phyloP scores from a whole-genome alignment of 2,797 vertebrate species.

The Paratrypauchen microcephalus region DNA sequence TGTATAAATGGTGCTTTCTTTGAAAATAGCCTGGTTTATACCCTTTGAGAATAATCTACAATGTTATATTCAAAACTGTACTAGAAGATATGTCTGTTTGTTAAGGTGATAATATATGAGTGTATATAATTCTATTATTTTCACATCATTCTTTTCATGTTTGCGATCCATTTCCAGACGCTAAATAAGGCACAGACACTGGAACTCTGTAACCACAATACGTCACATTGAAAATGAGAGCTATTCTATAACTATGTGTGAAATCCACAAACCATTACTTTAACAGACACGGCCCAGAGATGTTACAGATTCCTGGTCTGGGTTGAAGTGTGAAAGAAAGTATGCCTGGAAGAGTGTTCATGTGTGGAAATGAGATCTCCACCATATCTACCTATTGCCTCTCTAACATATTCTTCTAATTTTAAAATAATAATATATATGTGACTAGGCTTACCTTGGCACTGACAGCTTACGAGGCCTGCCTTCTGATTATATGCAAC shows the following conservation, averaged over 20 bases:
- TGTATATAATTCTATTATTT: slow-evolving; percentile 12
- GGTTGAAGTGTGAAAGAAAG: slow-evolving; percentile 19
- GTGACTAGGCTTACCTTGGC: slow-evolving; percentile 3
- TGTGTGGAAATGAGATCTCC: slow-evolving; percentile 29
- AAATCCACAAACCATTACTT: slow-evolving; percentile 19
- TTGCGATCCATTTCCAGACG: slow-evolving; percentile 7
- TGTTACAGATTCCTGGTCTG: slow-evolving; percentile 19
- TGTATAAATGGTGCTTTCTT: background rate
- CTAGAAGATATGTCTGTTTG: background rate
- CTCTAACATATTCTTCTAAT: slow-evolving; percentile 12
- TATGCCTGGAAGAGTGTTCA: slow-evolving; percentile 14
- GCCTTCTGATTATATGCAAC: slow-evolving; percentile 7
- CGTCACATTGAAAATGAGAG: slow-evolving; percentile 20
- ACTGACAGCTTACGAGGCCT: slow-evolving; percentile 24
- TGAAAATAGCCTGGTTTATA: slow-evolving; percentile 1
- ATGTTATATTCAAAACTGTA: background rate
- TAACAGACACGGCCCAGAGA: slow-evolving; percentile 13
- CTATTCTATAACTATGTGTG: slow-evolving; percentile 19
- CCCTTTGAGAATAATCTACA: background rate
- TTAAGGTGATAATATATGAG: slow-evolving; percentile 19
- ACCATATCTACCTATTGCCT: background rate
- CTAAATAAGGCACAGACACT: slow-evolving; percentile 16
- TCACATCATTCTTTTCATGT: background rate
- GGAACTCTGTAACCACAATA: background rate
- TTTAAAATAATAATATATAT: slow-evolving; percentile 18